Percentiles rank a stretch among this genome's conserved stretches.
phyloP scores from a whole-genome alignment of 2,797 vertebrate species.

The Psittacula echo region DNA sequence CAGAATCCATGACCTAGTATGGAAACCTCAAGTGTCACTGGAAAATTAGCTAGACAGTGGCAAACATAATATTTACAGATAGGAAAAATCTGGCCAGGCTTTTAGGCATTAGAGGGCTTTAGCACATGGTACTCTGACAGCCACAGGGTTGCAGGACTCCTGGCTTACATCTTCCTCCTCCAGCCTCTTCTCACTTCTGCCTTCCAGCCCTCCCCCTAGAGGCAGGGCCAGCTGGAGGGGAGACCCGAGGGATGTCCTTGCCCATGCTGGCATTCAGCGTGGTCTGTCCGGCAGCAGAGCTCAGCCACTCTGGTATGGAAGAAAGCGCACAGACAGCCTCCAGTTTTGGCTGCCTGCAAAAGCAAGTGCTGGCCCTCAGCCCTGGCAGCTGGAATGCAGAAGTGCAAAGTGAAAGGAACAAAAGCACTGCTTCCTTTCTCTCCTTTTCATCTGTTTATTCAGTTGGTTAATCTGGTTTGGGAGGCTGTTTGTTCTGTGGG shows the following conservation, averaged over 20 bases:
- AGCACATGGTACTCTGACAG: not conserved
- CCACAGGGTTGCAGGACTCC: not conserved
- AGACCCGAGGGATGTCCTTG: not conserved
- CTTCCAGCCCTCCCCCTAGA: not conserved
- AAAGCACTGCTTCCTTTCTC: constrained; percentile 16
- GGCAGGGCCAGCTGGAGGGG: not conserved
- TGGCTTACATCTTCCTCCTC: not conserved
- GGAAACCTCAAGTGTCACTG: constrained; percentile 6
- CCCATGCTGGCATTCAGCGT: not conserved
- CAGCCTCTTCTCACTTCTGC: not conserved
- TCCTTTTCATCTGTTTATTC: constrained; percentile 20
- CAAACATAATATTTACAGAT: not conserved
- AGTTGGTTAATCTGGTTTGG: constrained; percentile 28
- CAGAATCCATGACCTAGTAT: constrained; percentile 5
- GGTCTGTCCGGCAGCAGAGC: not conserved
- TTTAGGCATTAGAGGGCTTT: not conserved
- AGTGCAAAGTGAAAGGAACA: constrained; percentile 21
- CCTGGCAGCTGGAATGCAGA: constrained; percentile 49
- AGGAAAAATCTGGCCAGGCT: not conserved
- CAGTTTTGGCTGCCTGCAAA: constrained; percentile 49
- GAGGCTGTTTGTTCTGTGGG: constrained; percentile 25
- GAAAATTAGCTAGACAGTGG: constrained; percentile 14
- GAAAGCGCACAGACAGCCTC: not conserved
- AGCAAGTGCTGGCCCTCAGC: constrained; percentile 24
- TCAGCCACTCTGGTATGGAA: not conserved